These are phyloP conservation scores for Megaptera novaeangliae DNA, from an alignment of 2,113 vertebrate genomes.

Conservation along the genomic window DNA sequence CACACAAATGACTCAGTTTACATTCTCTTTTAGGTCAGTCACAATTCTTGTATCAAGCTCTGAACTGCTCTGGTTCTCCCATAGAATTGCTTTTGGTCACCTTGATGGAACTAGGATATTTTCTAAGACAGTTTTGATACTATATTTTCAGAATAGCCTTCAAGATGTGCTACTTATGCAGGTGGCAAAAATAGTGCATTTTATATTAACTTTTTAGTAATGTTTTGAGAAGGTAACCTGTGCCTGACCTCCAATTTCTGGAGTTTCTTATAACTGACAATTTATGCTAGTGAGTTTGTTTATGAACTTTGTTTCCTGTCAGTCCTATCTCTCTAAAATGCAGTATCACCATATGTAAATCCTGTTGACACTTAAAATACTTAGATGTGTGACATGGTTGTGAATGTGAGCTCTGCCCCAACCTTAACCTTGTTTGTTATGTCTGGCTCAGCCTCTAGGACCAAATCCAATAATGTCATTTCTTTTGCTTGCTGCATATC, in stretches of 20 bases:
- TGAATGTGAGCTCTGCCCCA: conserved; percentile 51
- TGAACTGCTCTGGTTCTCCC: background rate
- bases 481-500: conserved; percentile 41
- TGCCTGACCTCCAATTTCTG: background rate
- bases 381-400: background rate
- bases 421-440: conserved; percentile 68
- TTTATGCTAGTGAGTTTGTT: conserved; percentile 4
- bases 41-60: background rate
- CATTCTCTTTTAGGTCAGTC: background rate
- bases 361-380: conserved; percentile 55
- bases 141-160: background rate
- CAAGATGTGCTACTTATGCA: background rate
- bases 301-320: conserved; percentile 33
- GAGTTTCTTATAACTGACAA: background rate
- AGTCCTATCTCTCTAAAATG: conserved; percentile 50
- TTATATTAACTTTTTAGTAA: background rate
- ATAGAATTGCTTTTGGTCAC: background rate
- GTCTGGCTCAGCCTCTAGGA: conserved; percentile 60
- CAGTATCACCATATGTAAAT: conserved; percentile 50
- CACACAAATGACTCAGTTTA: background rate
- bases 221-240: conserved; percentile 1
- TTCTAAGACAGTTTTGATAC: background rate
- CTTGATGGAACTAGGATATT: background rate
- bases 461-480: conserved; percentile 66
- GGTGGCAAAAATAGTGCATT: background rate